Evolutionary conservation across 1,140 invertebrate species (phyloP).

Genomic region (Oppia nitens): DNA sequence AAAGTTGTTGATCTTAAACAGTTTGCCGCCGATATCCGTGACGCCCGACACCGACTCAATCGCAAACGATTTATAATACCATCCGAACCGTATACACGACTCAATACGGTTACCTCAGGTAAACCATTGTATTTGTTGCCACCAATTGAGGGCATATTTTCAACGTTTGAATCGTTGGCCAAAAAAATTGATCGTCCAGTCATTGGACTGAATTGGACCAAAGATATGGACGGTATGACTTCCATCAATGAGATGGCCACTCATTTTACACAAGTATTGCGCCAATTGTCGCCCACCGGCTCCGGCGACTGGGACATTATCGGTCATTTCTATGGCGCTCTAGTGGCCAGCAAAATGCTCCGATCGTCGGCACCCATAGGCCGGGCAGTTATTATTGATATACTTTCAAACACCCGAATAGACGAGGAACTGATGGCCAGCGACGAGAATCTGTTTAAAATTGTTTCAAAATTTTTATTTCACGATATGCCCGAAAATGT

Average conservation of each 20-base stretch:
- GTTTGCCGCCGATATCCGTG: not conserved
- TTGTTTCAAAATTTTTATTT: not conserved
- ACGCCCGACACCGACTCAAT: conserved; percentile 24
- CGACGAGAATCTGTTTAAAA: not conserved
- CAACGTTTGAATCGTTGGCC: conserved; percentile 46
- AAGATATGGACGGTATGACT: not conserved
- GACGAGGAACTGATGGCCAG: not conserved
- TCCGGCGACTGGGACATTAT: conserved; percentile 47
- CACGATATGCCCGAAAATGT: not conserved
- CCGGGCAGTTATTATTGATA: not conserved
- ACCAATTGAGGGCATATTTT: conserved; percentile 74
- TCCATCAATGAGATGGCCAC: not conserved
- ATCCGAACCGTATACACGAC: conserved; percentile 28
- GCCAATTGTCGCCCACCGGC: not conserved
- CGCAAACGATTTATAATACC: conserved; percentile 30
- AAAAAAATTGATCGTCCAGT: conserved; percentile 51
- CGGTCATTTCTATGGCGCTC: conserved; percentile 85
- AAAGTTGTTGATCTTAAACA: conserved; percentile 5
- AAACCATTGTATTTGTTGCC: conserved; percentile 56
- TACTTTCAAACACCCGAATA: not conserved
- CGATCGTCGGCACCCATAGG: conserved; percentile 27
- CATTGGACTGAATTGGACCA: conserved; percentile 65
- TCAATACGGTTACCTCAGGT: conserved; percentile 26
- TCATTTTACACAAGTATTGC: not conserved
- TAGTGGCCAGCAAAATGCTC: conserved; percentile 80